These are phyloP conservation scores for Agapornis roseicollis DNA, from an alignment of 2,113 vertebrate genomes.

Conservation along the genomic window DNA sequence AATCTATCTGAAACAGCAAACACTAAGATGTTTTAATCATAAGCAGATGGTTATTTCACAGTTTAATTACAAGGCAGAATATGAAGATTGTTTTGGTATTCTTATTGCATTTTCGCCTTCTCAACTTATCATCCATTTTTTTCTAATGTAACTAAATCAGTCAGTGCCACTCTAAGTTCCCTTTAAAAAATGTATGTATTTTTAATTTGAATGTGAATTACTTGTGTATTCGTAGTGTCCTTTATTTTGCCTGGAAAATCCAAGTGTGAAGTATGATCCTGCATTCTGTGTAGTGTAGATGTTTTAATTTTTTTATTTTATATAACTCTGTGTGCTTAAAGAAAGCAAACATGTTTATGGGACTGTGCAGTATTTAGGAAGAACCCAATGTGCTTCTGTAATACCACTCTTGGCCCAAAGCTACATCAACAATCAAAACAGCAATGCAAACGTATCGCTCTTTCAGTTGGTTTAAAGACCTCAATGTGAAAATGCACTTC, in stretches of 20 bases:
- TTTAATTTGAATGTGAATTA: neutral
- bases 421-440: neutral
- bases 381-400: accelerated
- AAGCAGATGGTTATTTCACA: slow-evolving; percentile 11
- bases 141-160: neutral
- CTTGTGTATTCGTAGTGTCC: neutral
- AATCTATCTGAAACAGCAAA: neutral
- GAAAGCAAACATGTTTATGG: neutral
- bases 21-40: slow-evolving; percentile 10
- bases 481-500: neutral
- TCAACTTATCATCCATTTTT: neutral
- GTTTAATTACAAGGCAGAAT: slow-evolving; percentile 14
- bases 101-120: neutral
- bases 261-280: neutral
- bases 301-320: neutral
- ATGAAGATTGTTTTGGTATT: neutral
- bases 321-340: neutral
- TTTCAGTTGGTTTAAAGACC: neutral
- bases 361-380: neutral
- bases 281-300: neutral
- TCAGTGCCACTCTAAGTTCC: neutral
- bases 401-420: neutral
- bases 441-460: neutral
- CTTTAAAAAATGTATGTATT: neutral
- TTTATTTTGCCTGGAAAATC: neutral